phyloP scores from a whole-genome alignment of 2,888 invertebrate genomes.

The Matsumyia berberina region DNA sequence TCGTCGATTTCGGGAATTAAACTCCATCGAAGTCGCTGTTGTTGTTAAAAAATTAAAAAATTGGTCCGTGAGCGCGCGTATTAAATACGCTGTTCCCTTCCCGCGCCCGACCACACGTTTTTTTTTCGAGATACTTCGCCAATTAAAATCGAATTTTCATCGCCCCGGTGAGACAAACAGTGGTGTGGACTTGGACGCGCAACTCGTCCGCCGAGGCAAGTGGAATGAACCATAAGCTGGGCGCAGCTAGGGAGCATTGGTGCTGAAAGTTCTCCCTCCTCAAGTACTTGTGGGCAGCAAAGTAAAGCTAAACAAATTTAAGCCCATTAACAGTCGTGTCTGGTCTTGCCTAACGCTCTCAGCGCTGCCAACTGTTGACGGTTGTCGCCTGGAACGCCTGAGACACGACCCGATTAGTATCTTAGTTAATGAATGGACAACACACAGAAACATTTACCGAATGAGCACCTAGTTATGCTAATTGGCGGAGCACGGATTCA shows the following conservation, averaged over 20 bases:
- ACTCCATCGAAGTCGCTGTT: constrained; percentile 25
- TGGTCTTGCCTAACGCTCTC: constrained; percentile 8
- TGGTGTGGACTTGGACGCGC: neutral
- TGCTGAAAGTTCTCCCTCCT: constrained; percentile 44
- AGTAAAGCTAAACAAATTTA: constrained; percentile 42
- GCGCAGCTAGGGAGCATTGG: too few species aligned
- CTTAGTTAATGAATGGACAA: constrained; percentile 42
- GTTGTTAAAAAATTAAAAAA: constrained; percentile 44
- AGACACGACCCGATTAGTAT: constrained; percentile 36
- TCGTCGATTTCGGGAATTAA: constrained; percentile 33
- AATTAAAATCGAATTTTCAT: constrained; percentile 75
- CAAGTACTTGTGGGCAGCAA: constrained; percentile 19
- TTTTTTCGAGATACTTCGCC: constrained; percentile 52
- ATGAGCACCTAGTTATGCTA: constrained; percentile 66
- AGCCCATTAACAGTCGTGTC: constrained; percentile 45
- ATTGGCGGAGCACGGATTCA: constrained; percentile 66
- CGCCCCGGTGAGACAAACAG: constrained; percentile 55
- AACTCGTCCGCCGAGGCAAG: constrained; percentile 20
- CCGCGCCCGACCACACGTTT: neutral
- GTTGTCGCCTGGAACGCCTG: constrained; percentile 37
- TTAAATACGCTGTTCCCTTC: constrained; percentile 55
- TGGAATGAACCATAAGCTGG: constrained; percentile 57
- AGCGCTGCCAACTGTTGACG: constrained; percentile 2
- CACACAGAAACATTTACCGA: constrained; percentile 58
- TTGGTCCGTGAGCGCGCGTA: constrained; percentile 62